Percentiles rank a stretch among this genome's conserved stretches.
phyloP scores from a whole-genome alignment of 2,888 invertebrate species.

The Drosophila meridiana region DNA sequence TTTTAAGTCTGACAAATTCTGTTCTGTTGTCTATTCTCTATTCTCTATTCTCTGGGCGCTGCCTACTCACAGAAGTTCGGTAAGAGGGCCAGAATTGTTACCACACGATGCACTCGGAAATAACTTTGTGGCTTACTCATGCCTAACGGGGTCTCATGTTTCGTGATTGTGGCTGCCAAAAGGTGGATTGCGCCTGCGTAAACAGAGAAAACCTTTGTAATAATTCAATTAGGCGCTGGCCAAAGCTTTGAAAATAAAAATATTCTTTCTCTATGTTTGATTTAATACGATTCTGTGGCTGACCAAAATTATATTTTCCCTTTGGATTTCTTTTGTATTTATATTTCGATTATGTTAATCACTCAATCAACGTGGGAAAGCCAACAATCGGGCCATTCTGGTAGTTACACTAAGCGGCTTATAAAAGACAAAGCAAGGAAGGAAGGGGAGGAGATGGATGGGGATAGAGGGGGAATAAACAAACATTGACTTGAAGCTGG shows the following conservation, averaged over 20 bases:
- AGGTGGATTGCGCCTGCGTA: constrained; percentile 9
- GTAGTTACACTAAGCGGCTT: constrained; percentile 43
- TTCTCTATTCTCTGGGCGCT: neutral
- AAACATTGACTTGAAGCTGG: constrained; percentile 24
- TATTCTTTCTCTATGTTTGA: constrained; percentile 4
- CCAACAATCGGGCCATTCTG: constrained; percentile 24
- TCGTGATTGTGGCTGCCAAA: constrained; percentile 21
- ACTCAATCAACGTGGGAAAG: constrained; percentile 49
- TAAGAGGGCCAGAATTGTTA: constrained; percentile 20
- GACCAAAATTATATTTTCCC: constrained; percentile 37
- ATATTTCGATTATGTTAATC: constrained; percentile 57
- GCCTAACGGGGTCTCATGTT: constrained; percentile 26
- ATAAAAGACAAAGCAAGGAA: constrained; percentile 7
- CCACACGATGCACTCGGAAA: constrained; percentile 50
- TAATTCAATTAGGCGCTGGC: constrained; percentile 38
- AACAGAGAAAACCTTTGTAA: constrained; percentile 13
- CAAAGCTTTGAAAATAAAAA: constrained; percentile 3
- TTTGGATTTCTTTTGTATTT: constrained; percentile 22
- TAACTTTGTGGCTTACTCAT: constrained; percentile 54
- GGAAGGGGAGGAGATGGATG: neutral
- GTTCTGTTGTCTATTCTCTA: neutral
- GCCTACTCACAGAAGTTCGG: constrained; percentile 1
- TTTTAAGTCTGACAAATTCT: constrained; percentile 29
- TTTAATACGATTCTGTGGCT: constrained; percentile 37
- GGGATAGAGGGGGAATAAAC: neutral